Evolutionary conservation across 2,797 vertebrate species (phyloP), one percentile per base, ranked within the genome.

Genomic region (Catharus ustulatus): DNA sequence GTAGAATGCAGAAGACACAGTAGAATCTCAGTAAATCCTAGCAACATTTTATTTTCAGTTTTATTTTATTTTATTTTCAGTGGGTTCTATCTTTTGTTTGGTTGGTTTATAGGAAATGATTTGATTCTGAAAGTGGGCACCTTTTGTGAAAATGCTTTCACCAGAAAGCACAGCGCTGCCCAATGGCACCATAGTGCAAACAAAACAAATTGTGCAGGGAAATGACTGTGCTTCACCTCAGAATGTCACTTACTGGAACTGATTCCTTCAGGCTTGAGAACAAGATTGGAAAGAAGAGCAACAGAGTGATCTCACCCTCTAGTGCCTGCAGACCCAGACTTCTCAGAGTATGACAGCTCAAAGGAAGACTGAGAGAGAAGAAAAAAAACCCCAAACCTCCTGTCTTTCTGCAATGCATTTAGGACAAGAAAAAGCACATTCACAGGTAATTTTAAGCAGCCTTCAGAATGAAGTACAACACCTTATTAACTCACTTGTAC

Each of bases 361-460:
- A 81, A 94, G 83, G 24, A 77, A 64, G 36, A 40, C 59, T 63
- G 67, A 78, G 14, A 75, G 43, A 88, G 8, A 45, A 20, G 36
- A 30, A 51, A 45, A 38, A 48, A 52, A 40, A n/a, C n/a, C n/a
- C n/a, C n/a, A 69, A 49, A 15, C 5, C 27, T 3, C 4, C 13
- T 52, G 15, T 71, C 32, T 75, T 86, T 96, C 63, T 91, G 42
- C 49, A 57, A 6, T 63, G 45, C 91, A 91, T 95, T 94, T 91
- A 74, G 74, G 87, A 82, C 91, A 93, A 96, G 74, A 23, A 84
- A 92, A 96, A 91, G 45, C 62, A 84, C 52, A 86, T 84, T 93
- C 51, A 66, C 68, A 87, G 72, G 81, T 94, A 80, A 95, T 96
- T 95, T 96, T 91, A 87, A 96, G 83, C 83, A 95, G 74, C 74